A percentile compares a stretch with the other conserved stretches of the same genome.
These are phyloP conservation scores for Mus minutoides DNA, from an alignment of 2,797 vertebrate genomes.

Conservation along the genomic window DNA sequence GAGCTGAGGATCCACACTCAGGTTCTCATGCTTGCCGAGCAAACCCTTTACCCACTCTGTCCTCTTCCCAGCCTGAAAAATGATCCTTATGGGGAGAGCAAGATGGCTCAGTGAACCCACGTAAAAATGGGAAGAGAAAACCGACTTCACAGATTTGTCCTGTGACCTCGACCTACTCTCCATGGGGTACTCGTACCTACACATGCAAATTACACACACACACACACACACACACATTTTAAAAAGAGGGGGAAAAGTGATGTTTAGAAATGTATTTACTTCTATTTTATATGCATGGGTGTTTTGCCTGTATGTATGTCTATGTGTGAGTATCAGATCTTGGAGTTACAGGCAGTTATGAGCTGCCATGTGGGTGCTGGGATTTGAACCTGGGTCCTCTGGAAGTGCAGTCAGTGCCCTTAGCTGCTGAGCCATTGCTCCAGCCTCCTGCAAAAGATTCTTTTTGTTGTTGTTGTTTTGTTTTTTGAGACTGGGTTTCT, in stretches of 20 bases:
- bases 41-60: neutral
- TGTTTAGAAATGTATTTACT: neutral
- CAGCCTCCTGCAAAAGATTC: neutral
- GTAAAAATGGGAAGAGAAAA: neutral
- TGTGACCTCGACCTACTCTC: neutral
- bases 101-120: neutral
- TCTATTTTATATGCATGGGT: neutral
- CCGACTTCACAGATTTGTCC: neutral
- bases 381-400: neutral
- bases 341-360: neutral
- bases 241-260: neutral
- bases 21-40: neutral
- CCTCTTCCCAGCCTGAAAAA: neutral
- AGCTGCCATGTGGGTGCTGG: neutral
- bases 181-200: too few species aligned
- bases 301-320: neutral
- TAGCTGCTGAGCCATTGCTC: neutral
- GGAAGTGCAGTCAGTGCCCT: neutral
- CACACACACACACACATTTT: too few species aligned
- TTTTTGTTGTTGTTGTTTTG: too few species aligned
- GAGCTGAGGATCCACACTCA: neutral
- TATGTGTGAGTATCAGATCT: neutral
- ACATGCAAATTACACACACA: neutral
- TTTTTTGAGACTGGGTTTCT: too few species aligned
- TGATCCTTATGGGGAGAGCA: neutral